phyloP scores from a whole-genome alignment of 2,888 invertebrate genomes.

The Caprella mutica region DNA sequence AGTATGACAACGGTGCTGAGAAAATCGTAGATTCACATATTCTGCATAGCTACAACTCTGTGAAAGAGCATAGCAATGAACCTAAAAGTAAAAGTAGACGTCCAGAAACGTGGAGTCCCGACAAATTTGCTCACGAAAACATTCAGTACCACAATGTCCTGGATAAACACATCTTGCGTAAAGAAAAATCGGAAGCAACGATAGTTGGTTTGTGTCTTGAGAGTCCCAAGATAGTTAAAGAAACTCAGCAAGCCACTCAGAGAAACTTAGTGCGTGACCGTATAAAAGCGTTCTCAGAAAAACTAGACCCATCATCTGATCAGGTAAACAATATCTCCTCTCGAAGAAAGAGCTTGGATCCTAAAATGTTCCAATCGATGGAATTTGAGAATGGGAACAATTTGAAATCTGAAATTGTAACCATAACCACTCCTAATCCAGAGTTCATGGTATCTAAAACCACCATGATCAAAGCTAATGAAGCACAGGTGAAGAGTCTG shows the following conservation, averaged over 20 bases:
- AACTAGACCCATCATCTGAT: slow-evolving; percentile 4
- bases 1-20: slow-evolving; percentile 21
- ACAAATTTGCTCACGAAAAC: slow-evolving; percentile 23
- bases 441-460: slow-evolving; percentile 29
- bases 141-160: neutral
- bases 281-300: slow-evolving; percentile 37
- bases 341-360: neutral
- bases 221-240: slow-evolving; percentile 32
- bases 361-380: neutral
- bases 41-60: no score
- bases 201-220: slow-evolving; percentile 19
- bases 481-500: slow-evolving; percentile 32
- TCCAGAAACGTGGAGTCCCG: slow-evolving; percentile 34
- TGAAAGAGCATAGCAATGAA: no score
- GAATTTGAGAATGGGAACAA: no score
- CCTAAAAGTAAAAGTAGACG: slow-evolving; percentile 17
- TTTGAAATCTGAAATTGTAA: slow-evolving; percentile 17
- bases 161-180: slow-evolving; percentile 26
- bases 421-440: slow-evolving; percentile 27
- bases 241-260: slow-evolving; percentile 28
- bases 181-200: neutral
- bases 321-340: neutral
- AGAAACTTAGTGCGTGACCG: slow-evolving; percentile 39
- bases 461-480: slow-evolving; percentile 31
- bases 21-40: neutral